These are phyloP conservation scores for Orchesellides sinensis DNA, from an alignment of 2,888 invertebrate genomes.

Conservation along the genomic window DNA sequence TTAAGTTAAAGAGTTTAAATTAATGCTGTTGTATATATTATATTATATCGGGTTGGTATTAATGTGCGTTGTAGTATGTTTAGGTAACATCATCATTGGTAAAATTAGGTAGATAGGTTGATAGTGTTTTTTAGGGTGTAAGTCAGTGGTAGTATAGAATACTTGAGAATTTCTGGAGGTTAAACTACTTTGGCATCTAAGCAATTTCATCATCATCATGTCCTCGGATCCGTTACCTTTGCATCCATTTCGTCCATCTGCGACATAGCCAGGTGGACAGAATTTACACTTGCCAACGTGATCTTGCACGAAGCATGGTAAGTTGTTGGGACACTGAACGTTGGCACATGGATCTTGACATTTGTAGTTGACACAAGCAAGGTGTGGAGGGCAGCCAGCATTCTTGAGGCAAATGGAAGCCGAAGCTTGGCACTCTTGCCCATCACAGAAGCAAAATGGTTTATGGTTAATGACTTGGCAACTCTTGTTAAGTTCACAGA, in stretches of 20 bases:
- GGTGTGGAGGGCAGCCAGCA: constrained; percentile 89
- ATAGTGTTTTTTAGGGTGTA: constrained; percentile 23
- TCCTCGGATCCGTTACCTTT: constrained; percentile 85
- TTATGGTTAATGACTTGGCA: constrained; percentile 93
- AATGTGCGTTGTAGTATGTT: constrained; percentile 5
- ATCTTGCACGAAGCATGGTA: constrained; percentile 95
- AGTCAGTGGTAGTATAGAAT: constrained; percentile 30
- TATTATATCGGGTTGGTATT: too few species aligned
- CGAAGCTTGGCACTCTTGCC: constrained; percentile 89
- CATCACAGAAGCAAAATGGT: constrained; percentile 89
- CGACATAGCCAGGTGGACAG: constrained; percentile 95
- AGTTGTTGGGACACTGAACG: constrained; percentile 89
- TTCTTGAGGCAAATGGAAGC: constrained; percentile 91
- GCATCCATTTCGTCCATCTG: constrained; percentile 95
- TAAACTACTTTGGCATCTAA: constrained; percentile 58
- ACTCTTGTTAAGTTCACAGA: constrained; percentile 89
- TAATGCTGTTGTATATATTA: too few species aligned
- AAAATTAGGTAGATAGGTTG: constrained; percentile 1
- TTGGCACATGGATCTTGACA: constrained; percentile 93
- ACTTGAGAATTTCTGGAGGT: constrained; percentile 27
- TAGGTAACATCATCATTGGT: background rate
- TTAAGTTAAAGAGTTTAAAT: too few species aligned
- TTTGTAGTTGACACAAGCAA: constrained; percentile 92
- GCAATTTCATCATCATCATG: constrained; percentile 42
- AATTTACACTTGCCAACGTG: constrained; percentile 97